Conservation (phyloP, 2,888 invertebrate genomes). For the Holacanthella duospinosa region DNA sequence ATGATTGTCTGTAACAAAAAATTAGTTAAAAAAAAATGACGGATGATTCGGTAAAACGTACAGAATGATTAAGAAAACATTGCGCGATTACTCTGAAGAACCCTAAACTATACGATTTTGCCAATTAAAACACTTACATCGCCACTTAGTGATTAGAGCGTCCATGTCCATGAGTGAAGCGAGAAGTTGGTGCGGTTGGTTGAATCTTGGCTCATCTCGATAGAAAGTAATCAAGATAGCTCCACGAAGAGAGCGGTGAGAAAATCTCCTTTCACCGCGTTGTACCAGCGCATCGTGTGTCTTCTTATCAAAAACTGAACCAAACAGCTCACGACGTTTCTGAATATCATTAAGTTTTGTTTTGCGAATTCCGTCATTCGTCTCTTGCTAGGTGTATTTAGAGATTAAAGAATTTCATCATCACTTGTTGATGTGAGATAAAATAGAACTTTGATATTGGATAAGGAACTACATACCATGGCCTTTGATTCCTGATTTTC, state of each 20-base stretch:
- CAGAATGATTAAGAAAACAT: neutral
- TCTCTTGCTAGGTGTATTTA: slow-evolving; percentile 53
- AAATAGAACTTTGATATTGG: neutral
- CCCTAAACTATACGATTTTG: neutral
- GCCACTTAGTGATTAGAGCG: slow-evolving; percentile 95
- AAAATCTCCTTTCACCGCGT: slow-evolving; percentile 78
- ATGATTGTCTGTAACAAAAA: slow-evolving; percentile 73
- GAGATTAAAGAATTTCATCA: neutral
- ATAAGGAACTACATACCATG: too few species aligned
- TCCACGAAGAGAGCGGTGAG: slow-evolving; percentile 85
- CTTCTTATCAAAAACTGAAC: slow-evolving; percentile 74
- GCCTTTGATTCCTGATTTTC: slow-evolving; percentile 55
- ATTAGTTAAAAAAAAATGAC: neutral
- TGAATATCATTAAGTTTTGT: slow-evolving; percentile 63
- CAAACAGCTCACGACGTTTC: slow-evolving; percentile 71
- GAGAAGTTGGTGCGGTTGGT: slow-evolving; percentile 91
- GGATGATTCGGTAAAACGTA: neutral
- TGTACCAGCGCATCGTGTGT: slow-evolving; percentile 72
- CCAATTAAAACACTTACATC: slow-evolving; percentile 69
- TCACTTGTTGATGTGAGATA: neutral
- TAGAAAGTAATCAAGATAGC: slow-evolving; percentile 97
- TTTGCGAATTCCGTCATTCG: slow-evolving; percentile 52
- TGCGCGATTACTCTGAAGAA: slow-evolving; percentile 3
- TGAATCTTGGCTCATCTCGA: slow-evolving; percentile 92
- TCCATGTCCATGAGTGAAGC: slow-evolving; percentile 95